Evolutionary conservation across 2,797 vertebrate genomes (phyloP).

Genomic region (Dendrocincla fuliginosa): DNA sequence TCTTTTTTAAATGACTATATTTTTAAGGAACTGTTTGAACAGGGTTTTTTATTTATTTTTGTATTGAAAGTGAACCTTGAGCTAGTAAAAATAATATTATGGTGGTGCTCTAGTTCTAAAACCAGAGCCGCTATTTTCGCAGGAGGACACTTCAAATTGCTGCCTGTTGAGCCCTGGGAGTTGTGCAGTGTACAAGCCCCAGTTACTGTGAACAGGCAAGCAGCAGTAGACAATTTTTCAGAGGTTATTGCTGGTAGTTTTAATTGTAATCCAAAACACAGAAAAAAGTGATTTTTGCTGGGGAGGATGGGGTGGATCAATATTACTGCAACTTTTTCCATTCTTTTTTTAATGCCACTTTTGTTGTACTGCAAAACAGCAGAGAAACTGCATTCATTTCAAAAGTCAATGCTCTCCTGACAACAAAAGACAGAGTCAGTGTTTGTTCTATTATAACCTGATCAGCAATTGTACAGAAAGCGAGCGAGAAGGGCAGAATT

Average conservation of each 20-base stretch:
- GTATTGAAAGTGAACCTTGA: slow-evolving; percentile 37
- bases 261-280: neutral
- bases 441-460: neutral
- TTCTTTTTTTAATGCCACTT: neutral
- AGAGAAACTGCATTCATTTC: neutral
- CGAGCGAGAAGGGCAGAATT: neutral
- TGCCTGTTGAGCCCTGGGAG: neutral
- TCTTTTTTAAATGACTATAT: slow-evolving; percentile 22
- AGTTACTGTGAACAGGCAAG: neutral
- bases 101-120: slow-evolving; percentile 5
- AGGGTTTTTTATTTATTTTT: slow-evolving; percentile 39
- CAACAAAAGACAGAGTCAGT: neutral
- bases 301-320: neutral
- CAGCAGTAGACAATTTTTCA: neutral
- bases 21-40: slow-evolving; percentile 56
- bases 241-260: neutral
- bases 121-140: neutral
- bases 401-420: neutral
- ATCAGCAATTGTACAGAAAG: neutral
- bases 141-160: neutral
- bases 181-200: neutral
- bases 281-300: neutral
- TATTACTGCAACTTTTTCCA: neutral
- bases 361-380: neutral
- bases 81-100: slow-evolving; percentile 49